Conservation (phyloP, 2,888 invertebrate genomes). For the Dryomyza anilis region DNA sequence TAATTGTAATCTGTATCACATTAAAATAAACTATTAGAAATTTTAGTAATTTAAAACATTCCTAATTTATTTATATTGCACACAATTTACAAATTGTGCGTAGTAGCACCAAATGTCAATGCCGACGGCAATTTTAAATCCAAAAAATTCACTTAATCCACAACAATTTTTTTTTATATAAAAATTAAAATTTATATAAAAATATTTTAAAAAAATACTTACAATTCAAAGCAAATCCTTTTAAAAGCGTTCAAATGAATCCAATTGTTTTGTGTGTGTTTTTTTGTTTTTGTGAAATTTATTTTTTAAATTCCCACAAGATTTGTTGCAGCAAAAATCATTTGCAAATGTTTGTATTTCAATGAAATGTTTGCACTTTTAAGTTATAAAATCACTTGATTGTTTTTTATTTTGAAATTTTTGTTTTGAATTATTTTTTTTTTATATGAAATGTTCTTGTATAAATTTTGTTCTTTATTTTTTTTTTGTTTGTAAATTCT, state of each 20-base stretch:
- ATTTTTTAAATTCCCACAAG: background rate
- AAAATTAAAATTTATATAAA: no score
- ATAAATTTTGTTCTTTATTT: background rate
- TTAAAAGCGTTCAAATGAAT: background rate
- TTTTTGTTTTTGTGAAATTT: constrained; percentile 11
- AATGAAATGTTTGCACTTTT: background rate
- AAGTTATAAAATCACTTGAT: background rate
- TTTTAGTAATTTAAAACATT: no score
- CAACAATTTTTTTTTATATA: background rate
- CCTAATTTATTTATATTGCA: no score
- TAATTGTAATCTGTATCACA: no score
- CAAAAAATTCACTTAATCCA: background rate
- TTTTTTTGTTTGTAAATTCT: background rate
- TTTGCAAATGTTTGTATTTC: background rate
- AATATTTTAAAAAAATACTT: constrained; percentile 4
- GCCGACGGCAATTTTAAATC: background rate
- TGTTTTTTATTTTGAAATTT: constrained; percentile 3
- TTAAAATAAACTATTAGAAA: no score
- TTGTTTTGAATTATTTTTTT: constrained; percentile 9
- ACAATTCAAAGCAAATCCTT: constrained; percentile 1
- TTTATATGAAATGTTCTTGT: background rate
- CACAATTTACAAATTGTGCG: no score
- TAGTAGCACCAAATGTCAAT: background rate
- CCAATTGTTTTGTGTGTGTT: background rate
- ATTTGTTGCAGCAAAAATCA: no score